Conservation (phyloP, 1,140 invertebrate species). For the Drosophila pruinosa region DNA sequence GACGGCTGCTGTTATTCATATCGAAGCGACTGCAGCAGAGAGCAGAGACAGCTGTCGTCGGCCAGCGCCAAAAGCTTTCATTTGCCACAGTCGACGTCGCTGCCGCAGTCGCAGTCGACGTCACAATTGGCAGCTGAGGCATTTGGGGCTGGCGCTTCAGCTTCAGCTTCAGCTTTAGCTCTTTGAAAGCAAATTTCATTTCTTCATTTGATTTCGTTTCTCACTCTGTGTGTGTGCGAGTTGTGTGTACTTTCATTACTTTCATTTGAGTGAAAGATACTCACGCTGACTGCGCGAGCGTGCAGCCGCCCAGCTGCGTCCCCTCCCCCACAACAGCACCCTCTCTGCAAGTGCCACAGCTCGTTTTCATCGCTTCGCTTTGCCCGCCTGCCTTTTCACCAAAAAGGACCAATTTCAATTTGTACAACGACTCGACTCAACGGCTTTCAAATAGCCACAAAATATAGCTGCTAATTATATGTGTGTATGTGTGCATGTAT, state of each 20-base stretch:
- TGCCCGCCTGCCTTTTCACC: conserved; percentile 59
- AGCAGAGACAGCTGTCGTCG: conserved; percentile 58
- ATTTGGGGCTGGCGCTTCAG: conserved; percentile 46
- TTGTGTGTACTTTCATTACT: conserved; percentile 72
- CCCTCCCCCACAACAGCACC: neutral
- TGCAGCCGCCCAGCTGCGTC: conserved; percentile 34
- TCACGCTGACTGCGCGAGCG: conserved; percentile 35
- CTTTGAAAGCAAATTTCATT: conserved; percentile 80
- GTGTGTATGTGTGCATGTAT: conserved; percentile 8
- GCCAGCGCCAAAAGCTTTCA: conserved; percentile 66
- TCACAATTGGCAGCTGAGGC: conserved; percentile 33
- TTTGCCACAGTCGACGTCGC: conserved; percentile 36
- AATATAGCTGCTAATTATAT: conserved; percentile 60
- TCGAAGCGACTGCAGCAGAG: conserved; percentile 17
- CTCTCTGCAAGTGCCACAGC: neutral
- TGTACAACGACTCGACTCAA: conserved; percentile 45
- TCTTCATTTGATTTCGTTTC: conserved; percentile 78
- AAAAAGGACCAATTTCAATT: conserved; percentile 79
- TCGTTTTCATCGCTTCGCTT: conserved; percentile 13
- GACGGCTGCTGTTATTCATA: conserved; percentile 32
- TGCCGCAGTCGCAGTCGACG: conserved; percentile 11
- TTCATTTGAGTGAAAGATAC: conserved; percentile 80
- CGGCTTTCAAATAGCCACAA: conserved; percentile 64
- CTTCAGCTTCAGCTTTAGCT: conserved; percentile 36
- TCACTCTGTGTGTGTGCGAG: neutral